Evolutionary conservation across 2,113 vertebrate genomes (phyloP).

Genomic region (Aptenodytes patagonicus): DNA sequence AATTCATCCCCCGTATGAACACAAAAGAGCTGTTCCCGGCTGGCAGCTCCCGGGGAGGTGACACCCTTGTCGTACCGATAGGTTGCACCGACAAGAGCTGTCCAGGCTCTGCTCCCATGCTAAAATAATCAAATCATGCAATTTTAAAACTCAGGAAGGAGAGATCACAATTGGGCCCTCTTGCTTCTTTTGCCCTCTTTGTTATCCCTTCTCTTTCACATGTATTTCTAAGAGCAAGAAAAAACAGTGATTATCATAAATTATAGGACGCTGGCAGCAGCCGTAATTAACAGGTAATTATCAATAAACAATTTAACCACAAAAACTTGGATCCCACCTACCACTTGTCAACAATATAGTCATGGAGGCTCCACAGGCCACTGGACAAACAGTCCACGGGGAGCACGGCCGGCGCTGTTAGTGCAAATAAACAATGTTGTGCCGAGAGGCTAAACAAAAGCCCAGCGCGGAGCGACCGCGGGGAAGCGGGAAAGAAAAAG

Average conservation of each 20-base stretch:
- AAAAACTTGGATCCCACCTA: slow-evolving; percentile 72
- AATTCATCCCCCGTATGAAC: rapidly evolving
- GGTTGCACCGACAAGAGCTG: background rate
- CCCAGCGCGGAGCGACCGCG: slow-evolving; percentile 18
- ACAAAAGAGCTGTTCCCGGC: background rate
- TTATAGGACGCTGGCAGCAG: slow-evolving; percentile 69
- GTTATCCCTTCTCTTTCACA: slow-evolving; percentile 17
- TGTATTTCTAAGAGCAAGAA: slow-evolving; percentile 42
- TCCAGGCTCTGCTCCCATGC: background rate
- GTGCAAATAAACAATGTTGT: slow-evolving; percentile 78
- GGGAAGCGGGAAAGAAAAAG: slow-evolving; percentile 61
- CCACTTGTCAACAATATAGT: slow-evolving; percentile 76
- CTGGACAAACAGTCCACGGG: slow-evolving; percentile 77
- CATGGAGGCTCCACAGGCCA: slow-evolving; percentile 71
- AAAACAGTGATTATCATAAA: slow-evolving; percentile 55
- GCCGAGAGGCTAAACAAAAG: slow-evolving; percentile 73
- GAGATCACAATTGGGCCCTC: background rate
- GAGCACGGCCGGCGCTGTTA: slow-evolving; percentile 61
- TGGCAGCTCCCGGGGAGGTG: background rate
- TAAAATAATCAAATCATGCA: background rate
- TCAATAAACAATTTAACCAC: slow-evolving; percentile 80
- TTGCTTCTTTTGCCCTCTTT: background rate
- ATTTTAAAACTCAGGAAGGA: slow-evolving; percentile 1
- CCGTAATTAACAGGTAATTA: slow-evolving; percentile 80
- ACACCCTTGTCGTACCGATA: background rate